These are phyloP conservation scores for Telmatochromis bifrenatus DNA, from an alignment of 2,113 vertebrate species.

Conservation along the genomic window DNA sequence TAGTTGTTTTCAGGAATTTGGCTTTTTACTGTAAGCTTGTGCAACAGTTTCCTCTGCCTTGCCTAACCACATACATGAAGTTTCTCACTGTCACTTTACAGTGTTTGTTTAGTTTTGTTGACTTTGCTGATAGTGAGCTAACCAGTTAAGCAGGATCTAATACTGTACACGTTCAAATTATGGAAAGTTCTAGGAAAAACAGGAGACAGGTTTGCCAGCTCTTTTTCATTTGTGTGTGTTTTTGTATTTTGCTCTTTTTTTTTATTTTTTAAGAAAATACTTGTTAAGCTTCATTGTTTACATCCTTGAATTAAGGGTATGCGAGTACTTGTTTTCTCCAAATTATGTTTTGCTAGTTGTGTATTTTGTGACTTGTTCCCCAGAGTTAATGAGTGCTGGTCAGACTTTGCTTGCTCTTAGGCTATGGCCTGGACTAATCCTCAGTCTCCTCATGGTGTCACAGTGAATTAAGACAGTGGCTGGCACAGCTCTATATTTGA, in stretches of 20 bases:
- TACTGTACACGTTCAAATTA: conserved; percentile 5
- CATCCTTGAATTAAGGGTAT: background rate
- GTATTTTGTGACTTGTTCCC: background rate
- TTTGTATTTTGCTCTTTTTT: background rate
- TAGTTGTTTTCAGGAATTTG: background rate
- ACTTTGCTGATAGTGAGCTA: conserved; percentile 39
- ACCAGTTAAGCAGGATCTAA: conserved; percentile 48
- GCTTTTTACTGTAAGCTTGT: background rate
- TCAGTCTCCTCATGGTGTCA: conserved; percentile 51
- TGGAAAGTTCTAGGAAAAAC: conserved; percentile 11
- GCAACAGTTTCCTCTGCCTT: background rate
- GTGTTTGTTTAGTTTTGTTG: conserved; percentile 49
- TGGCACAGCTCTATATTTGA: conserved; percentile 56
- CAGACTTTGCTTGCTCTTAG: conserved; percentile 3
- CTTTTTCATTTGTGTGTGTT: background rate
- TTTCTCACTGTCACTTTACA: background rate
- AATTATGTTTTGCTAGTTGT: background rate
- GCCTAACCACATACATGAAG: background rate
- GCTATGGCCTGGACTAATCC: conserved; percentile 40
- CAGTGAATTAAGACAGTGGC: conserved; percentile 57
- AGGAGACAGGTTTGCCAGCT: background rate
- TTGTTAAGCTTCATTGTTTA: background rate
- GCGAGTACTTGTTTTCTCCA: background rate
- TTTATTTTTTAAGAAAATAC: background rate
- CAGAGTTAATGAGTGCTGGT: background rate